Conservation (phyloP, 2,113 vertebrate species). For the Meles meles region DNA sequence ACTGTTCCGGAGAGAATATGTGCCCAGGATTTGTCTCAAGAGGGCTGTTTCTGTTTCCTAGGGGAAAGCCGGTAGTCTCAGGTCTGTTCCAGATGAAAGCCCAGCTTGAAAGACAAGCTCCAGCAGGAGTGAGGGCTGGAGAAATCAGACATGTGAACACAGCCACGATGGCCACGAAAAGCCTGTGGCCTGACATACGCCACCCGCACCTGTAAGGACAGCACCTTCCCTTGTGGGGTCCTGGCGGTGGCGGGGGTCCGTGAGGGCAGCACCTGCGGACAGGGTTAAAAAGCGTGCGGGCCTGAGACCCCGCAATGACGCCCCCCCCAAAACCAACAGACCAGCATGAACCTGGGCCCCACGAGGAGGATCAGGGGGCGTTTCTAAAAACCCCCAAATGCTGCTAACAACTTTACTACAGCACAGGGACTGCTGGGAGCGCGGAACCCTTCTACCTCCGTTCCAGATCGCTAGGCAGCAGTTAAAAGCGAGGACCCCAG, state of each 20-base stretch:
- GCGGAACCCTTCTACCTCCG: not conserved
- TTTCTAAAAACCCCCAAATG: not conserved
- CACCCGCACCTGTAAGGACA: slow-evolving; percentile 76
- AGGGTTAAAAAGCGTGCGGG: not conserved
- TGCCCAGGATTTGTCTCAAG: not conserved
- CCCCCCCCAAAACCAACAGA: not conserved
- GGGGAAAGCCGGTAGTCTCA: not conserved
- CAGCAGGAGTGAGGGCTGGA: not conserved
- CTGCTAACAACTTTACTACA: not conserved
- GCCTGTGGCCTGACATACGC: slow-evolving; percentile 63
- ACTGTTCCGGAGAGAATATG: not conserved
- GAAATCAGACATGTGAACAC: slow-evolving; percentile 70
- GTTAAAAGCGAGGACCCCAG: too few relatives aligned
- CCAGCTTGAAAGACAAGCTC: slow-evolving; percentile 36
- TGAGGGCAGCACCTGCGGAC: not conserved
- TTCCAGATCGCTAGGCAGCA: not conserved
- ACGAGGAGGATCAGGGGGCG: not conserved
- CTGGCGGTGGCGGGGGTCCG: not conserved
- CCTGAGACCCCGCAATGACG: too few relatives aligned
- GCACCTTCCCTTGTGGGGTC: slow-evolving; percentile 69
- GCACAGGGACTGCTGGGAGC: not conserved
- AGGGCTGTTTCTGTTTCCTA: slow-evolving; percentile 28
- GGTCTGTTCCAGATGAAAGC: slow-evolving; percentile 55
- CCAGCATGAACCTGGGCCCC: too few relatives aligned
- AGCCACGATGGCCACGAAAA: slow-evolving; percentile 62